Conservation (phyloP, 2,113 vertebrate genomes). For the Mirza zaza region DNA sequence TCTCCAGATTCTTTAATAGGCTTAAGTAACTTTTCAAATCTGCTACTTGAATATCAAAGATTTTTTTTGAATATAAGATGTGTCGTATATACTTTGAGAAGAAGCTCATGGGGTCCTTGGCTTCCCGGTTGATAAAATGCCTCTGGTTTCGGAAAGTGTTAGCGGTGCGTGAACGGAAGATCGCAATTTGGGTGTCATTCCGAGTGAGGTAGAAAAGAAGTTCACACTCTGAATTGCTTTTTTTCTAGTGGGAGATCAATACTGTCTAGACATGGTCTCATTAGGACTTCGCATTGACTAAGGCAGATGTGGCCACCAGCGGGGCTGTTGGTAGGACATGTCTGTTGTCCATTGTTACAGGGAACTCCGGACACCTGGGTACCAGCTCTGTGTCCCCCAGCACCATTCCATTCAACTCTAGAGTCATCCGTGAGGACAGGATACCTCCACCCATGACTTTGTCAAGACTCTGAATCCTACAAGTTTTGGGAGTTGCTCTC, state of each 20-base stretch:
- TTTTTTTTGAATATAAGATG: not conserved
- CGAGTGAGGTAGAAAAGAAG: conserved; percentile 51
- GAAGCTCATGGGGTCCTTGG: not conserved
- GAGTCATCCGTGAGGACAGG: not conserved
- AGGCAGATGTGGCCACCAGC: not conserved
- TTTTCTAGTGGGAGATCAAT: conserved; percentile 66
- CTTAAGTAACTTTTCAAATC: not conserved
- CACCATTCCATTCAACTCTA: not conserved
- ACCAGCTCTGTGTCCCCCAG: not conserved
- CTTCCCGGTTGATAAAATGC: not conserved
- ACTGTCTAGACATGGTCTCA: conserved; percentile 75
- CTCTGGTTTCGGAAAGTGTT: not conserved
- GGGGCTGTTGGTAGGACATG: not conserved
- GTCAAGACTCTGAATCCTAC: not conserved
- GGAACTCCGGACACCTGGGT: not conserved
- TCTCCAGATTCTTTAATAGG: conserved; percentile 20
- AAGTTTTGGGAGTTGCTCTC: not conserved
- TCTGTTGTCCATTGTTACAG: not conserved
- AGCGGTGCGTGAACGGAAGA: conserved; percentile 37
- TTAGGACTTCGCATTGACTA: conserved; percentile 61
- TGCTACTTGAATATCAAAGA: not conserved
- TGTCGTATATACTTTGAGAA: not conserved
- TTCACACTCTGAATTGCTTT: conserved; percentile 49
- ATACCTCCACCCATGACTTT: not conserved
- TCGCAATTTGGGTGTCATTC: conserved; percentile 51